Evolutionary conservation across 2,797 vertebrate species (phyloP), one percentile per base, ranked within the genome.

Genomic region (Sphenodon punctatus): DNA sequence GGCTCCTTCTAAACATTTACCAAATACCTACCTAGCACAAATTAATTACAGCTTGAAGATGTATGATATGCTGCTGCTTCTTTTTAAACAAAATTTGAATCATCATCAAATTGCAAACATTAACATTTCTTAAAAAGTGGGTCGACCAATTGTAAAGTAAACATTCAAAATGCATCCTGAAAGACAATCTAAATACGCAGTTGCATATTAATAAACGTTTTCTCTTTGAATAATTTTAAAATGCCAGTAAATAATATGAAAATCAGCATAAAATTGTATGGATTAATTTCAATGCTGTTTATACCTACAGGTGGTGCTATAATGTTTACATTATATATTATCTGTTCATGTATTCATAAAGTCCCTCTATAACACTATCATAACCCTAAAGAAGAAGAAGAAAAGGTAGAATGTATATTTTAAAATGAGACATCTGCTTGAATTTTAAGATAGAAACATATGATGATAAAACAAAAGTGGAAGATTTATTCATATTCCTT

Each of bases 221-320:
- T 48, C 1, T 3, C 49, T 53, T 22, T 53, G 46, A 48, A 27
- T 42, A 55, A 38, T 8, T 38, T 25, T 56, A 80, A 1, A 0
- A 64, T 61, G 36, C 25, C 3, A 22, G 4, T 61, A 79, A 67
- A 20, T 6, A 49, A 3, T 17, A 3, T 16, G 20, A 74, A 39
- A 3, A 6, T 5, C 25, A 2, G 23, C 5, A 8, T 8, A 53
- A 75, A 61, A 59, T 69, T 7, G 42, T 69, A 67, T 49, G 64
- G 30, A 32, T 19, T n/a, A n/a, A n/a, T 32, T 39, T 92, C 60
- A 90, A 14, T 90, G 56, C 84, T 86, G 42, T 2, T 67, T 89
- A 84, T 87, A 73, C 70, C 90, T 86, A 88, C 84, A 92, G 89
- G 84, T 93, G 92, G 89, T 88, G 89, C 89, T 86, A 9, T 70